Conservation (phyloP, 1,140 invertebrate species). For the Aphelinus certus region DNA sequence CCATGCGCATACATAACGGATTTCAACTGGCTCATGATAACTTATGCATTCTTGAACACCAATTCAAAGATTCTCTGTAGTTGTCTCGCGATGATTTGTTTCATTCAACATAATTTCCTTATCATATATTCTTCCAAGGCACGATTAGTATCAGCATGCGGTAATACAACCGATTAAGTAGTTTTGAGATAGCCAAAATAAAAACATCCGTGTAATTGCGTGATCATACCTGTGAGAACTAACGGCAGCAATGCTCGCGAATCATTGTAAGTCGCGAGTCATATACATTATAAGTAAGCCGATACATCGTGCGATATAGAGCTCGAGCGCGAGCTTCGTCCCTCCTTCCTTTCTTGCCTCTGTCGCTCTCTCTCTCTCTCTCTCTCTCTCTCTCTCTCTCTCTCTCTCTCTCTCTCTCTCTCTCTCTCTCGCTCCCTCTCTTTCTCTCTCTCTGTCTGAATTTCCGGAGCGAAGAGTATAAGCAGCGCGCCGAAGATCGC, state of each 20-base stretch:
- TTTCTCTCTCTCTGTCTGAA: neutral
- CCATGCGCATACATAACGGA: no score
- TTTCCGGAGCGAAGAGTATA: conserved; percentile 19
- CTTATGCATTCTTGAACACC: no score
- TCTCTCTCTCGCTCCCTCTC: no score
- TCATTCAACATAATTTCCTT: no score
- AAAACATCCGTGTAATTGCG: conserved; percentile 13
- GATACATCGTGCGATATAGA: conserved; percentile 40
- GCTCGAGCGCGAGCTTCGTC: conserved; percentile 6
- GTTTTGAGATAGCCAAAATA: conserved; percentile 21
- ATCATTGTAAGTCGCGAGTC: no score
- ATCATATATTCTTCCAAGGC: no score
- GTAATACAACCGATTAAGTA: no score
- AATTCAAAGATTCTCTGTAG: no score
- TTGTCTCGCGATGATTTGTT: no score
- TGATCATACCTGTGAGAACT: conserved; percentile 41
- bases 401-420: neutral
- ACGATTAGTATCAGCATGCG: no score
- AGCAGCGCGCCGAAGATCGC: conserved; percentile 10
- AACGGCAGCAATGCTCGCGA: no score
- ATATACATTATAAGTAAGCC: conserved; percentile 39
- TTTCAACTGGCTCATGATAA: no score
- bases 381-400: conserved; percentile 16
- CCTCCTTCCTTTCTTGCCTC: neutral
- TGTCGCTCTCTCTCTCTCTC: neutral